These are phyloP conservation scores for Hydrochoerus hydrochaeris DNA, from an alignment of 2,113 vertebrate species.

Conservation along the genomic window DNA sequence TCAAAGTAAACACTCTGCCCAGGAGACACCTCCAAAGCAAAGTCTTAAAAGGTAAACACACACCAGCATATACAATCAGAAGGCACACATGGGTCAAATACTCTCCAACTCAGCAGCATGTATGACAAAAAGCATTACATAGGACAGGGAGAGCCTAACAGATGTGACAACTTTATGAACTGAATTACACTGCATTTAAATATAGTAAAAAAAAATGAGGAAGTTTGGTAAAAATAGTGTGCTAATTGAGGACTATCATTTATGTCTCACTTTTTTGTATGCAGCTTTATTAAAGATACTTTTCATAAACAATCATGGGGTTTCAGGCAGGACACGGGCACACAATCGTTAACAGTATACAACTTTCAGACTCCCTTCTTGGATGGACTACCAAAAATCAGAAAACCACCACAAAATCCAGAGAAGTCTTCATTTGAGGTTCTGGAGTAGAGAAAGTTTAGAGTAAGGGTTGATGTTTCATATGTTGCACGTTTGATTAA, in stretches of 20 bases:
- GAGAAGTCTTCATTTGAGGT: no score
- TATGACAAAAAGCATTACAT: not conserved
- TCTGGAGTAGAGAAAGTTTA: no score
- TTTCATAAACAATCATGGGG: no score
- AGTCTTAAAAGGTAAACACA: conserved; percentile 4
- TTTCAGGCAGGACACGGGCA: no score
- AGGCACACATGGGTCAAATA: not conserved
- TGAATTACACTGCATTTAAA: not conserved
- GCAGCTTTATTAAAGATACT: no score
- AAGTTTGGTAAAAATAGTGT: not conserved
- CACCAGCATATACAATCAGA: not conserved
- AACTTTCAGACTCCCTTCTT: no score
- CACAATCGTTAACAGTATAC: no score
- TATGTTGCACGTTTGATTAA: no score
- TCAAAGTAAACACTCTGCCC: not conserved
- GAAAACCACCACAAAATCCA: no score
- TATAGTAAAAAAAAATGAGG: not conserved
- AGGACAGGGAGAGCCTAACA: not conserved
- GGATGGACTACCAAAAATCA: no score
- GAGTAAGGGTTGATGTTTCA: no score
- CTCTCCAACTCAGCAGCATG: not conserved
- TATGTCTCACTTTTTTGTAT: not conserved
- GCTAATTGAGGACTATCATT: not conserved
- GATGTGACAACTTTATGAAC: not conserved
- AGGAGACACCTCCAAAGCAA: not conserved